These are phyloP conservation scores for Mylabris phalerata DNA, from an alignment of 1,140 invertebrate genomes.

Conservation along the genomic window DNA sequence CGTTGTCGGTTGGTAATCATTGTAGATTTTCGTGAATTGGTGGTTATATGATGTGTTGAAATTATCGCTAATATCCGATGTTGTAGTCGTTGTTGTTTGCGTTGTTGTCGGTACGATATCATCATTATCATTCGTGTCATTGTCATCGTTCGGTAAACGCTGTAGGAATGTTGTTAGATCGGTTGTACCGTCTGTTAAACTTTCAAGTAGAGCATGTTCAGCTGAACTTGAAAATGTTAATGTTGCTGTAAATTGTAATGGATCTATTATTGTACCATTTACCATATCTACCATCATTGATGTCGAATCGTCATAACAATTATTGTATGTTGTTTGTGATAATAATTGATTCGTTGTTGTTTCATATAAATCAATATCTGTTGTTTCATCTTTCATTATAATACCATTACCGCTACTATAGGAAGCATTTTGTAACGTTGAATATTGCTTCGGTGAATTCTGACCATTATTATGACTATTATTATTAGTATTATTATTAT, in stretches of 20 bases:
- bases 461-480: conserved; percentile 36
- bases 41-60: conserved; percentile 44
- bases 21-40: conserved; percentile 43
- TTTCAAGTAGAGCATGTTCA: conserved; percentile 65
- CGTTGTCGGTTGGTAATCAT: conserved; percentile 40
- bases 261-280: conserved; percentile 66
- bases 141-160: conserved; percentile 52
- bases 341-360: conserved; percentile 54
- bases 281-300: conserved; percentile 75
- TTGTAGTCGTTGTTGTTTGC: conserved; percentile 50
- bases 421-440: conserved; percentile 71
- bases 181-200: conserved; percentile 58
- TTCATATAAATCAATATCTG: conserved; percentile 63
- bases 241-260: conserved; percentile 72
- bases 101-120: conserved; percentile 30
- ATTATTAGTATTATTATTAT: neutral
- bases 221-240: conserved; percentile 68
- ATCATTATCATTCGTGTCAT: conserved; percentile 43
- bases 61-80: conserved; percentile 49
- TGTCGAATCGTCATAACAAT: conserved; percentile 56
- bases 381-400: conserved; percentile 67
- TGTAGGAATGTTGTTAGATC: conserved; percentile 66
- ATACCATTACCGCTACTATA: conserved; percentile 51
- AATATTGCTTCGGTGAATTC: conserved; percentile 58
- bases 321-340: conserved; percentile 50